phyloP scores from a whole-genome alignment of 2,113 vertebrate species.

The Balaenoptera acutorostrata region DNA sequence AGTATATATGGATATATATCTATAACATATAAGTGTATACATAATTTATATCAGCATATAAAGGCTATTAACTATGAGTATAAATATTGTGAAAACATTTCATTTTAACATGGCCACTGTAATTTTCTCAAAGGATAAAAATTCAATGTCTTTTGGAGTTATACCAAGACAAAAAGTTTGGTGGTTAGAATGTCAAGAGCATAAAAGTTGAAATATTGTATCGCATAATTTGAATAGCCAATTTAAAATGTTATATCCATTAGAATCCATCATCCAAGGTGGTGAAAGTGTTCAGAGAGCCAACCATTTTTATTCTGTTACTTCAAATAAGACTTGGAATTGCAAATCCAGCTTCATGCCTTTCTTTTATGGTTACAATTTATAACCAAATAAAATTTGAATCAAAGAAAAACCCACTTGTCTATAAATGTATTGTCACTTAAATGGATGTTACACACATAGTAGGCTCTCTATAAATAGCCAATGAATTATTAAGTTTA shows the following conservation, averaged over 20 bases:
- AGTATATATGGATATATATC: not conserved
- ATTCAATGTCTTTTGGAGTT: not conserved
- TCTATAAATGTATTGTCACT: not conserved
- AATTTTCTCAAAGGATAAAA: not conserved
- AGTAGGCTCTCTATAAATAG: not conserved
- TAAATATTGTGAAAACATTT: not conserved
- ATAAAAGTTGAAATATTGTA: not conserved
- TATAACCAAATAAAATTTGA: not conserved
- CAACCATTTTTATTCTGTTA: not conserved
- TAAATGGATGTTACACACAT: not conserved
- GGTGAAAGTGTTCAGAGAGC: not conserved
- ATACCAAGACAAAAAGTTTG: not conserved
- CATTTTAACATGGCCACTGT: not conserved
- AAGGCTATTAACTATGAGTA: not conserved
- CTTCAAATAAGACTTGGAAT: not conserved
- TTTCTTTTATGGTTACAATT: not conserved
- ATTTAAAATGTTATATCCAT: not conserved
- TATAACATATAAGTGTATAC: not conserved
- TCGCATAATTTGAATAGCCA: not conserved
- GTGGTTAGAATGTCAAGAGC: not conserved
- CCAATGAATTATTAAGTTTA: not conserved
- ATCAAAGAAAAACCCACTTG: not conserved
- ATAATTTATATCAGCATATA: not conserved
- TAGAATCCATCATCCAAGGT: constrained; percentile 5
- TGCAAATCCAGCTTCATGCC: not conserved